phyloP scores from a whole-genome alignment of 2,797 vertebrate genomes.

The Chelidonichthys spinosus region DNA sequence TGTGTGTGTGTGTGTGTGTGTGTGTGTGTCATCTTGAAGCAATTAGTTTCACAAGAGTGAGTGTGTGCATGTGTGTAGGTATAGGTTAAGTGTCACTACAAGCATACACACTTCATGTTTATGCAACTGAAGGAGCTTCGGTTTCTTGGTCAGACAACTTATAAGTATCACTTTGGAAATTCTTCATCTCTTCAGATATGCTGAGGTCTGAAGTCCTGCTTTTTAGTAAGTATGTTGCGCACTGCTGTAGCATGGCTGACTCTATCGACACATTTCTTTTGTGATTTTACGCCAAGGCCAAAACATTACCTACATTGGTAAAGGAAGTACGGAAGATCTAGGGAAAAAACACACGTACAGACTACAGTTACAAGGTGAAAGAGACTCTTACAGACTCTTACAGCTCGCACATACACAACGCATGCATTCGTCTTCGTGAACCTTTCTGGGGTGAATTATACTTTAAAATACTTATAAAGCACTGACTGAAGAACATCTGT shows the following conservation, averaged over 20 bases:
- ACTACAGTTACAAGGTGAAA: too few species aligned
- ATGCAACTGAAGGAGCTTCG: not conserved
- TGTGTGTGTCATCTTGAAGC: constrained; percentile 33
- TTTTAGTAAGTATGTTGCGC: not conserved
- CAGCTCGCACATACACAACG: not conserved
- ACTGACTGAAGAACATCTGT: too few species aligned
- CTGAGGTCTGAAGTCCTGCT: not conserved
- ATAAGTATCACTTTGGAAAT: not conserved
- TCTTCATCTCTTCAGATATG: not conserved
- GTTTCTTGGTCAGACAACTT: constrained; percentile 11
- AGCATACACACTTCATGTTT: constrained; percentile 14
- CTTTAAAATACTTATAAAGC: constrained; percentile 3
- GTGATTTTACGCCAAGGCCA: not conserved
- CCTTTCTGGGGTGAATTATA: not conserved
- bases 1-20: constrained; percentile 19
- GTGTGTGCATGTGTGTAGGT: not conserved
- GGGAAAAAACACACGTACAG: not conserved
- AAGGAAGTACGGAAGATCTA: not conserved
- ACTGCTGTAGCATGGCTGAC: not conserved
- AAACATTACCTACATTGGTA: not conserved
- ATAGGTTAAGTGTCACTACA: constrained; percentile 5
- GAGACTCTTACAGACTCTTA: not conserved
- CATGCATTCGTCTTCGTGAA: not conserved
- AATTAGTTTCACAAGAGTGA: constrained; percentile 47
- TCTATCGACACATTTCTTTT: not conserved